phyloP scores from a whole-genome alignment of 2,113 vertebrate species.

The Colaptes auratus region DNA sequence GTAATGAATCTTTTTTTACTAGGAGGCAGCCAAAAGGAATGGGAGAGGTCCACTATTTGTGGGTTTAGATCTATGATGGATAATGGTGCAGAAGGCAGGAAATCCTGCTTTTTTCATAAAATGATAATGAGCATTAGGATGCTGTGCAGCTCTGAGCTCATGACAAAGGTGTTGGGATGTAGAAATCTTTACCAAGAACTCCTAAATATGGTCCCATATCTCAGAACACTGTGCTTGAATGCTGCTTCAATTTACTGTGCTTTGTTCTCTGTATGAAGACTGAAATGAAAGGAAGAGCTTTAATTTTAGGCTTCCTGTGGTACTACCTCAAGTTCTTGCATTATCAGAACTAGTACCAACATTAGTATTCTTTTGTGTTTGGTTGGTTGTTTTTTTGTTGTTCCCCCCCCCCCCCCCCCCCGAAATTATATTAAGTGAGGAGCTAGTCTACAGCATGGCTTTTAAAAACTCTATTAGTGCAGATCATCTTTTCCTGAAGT shows the following conservation, averaged over 20 bases:
- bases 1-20: neutral
- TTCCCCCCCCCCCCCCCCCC: neutral
- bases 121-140: neutral
- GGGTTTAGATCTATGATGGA: neutral
- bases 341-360: neutral
- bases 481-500: neutral
- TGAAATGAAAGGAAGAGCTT: neutral
- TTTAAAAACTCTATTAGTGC: neutral
- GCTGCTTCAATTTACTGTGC: neutral
- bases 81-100: neutral
- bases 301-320: neutral
- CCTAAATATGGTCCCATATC: neutral
- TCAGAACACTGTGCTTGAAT: neutral
- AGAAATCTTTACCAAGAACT: neutral
- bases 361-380: neutral
- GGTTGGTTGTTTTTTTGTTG: neutral
- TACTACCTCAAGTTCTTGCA: neutral
- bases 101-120: neutral
- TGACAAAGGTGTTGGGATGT: neutral
- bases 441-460: neutral
- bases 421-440: neutral
- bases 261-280: neutral
- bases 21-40: neutral
- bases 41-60: neutral
- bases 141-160: neutral